Evolutionary conservation across 1,140 invertebrate genomes (phyloP).

Genomic region (Achatina immaculata): DNA sequence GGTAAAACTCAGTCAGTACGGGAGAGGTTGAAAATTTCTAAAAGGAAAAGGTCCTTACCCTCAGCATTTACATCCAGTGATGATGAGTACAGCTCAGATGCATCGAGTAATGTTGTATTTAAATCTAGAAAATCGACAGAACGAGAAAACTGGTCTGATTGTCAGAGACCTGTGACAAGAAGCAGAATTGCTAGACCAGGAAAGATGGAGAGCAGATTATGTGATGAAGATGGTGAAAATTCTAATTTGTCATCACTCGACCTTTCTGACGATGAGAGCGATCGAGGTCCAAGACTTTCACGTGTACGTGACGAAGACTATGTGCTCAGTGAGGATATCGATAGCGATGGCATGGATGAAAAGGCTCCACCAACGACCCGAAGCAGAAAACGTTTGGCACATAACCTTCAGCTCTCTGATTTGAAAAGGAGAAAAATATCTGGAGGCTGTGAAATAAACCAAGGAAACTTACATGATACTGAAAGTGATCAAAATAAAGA

Average conservation of each 20-base stretch:
- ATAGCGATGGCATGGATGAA: background rate
- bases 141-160: background rate
- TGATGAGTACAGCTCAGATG: conserved; percentile 26
- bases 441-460: background rate
- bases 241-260: background rate
- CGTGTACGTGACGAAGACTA: conserved; percentile 21
- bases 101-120: conserved; percentile 19
- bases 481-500: too few relatives aligned
- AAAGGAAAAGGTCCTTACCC: conserved; percentile 10
- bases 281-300: background rate
- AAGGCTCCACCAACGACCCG: conserved; percentile 11
- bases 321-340: conserved; percentile 24
- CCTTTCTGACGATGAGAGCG: background rate
- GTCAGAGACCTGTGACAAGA: background rate
- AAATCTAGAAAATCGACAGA: conserved; percentile 9
- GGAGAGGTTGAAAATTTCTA: conserved; percentile 24
- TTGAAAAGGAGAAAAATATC: background rate
- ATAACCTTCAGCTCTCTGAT: background rate
- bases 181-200: background rate
- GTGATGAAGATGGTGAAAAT: background rate
- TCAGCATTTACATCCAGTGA: conserved; percentile 24
- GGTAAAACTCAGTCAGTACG: background rate
- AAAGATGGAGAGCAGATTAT: background rate
- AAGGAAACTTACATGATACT: background rate
- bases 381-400: conserved; percentile 5